These are phyloP conservation scores for Myxocyprinus asiaticus DNA, from an alignment of 2,113 vertebrate species.

Conservation along the genomic window DNA sequence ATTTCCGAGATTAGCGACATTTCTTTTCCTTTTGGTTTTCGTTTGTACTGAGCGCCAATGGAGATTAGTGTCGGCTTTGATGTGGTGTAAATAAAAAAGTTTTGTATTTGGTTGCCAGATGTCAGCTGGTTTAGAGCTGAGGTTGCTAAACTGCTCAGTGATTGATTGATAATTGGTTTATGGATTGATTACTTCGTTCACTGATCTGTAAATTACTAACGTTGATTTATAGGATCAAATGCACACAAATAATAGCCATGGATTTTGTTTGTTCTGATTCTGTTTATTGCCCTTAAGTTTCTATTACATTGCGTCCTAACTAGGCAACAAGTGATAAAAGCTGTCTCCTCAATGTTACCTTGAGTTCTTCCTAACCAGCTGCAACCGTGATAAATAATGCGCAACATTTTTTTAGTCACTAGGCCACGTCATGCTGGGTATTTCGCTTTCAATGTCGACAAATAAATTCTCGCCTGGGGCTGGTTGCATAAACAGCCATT, in stretches of 20 bases:
- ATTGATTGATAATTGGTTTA: background rate
- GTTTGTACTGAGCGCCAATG: background rate
- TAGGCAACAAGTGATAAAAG: no score
- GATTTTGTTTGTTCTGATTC: background rate
- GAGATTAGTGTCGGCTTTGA: background rate
- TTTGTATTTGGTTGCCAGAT: slow-evolving; percentile 1
- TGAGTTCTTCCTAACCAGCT: no score
- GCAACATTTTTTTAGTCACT: no score
- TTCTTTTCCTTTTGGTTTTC: background rate
- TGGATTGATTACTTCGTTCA: background rate
- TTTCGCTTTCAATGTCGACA: no score
- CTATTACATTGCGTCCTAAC: no score
- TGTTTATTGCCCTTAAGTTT: no score
- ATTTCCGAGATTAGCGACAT: background rate
- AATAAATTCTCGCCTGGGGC: no score
- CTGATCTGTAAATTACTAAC: background rate
- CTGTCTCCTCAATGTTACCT: no score
- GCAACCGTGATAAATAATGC: no score
- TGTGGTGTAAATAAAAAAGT: background rate
- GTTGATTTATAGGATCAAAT: background rate
- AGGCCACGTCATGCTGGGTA: no score
- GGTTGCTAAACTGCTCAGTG: background rate
- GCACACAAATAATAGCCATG: background rate
- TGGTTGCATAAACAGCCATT: no score
- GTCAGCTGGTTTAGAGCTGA: background rate